phyloP scores from a whole-genome alignment of 2,888 invertebrate genomes.

The Endomychus coccineus region DNA sequence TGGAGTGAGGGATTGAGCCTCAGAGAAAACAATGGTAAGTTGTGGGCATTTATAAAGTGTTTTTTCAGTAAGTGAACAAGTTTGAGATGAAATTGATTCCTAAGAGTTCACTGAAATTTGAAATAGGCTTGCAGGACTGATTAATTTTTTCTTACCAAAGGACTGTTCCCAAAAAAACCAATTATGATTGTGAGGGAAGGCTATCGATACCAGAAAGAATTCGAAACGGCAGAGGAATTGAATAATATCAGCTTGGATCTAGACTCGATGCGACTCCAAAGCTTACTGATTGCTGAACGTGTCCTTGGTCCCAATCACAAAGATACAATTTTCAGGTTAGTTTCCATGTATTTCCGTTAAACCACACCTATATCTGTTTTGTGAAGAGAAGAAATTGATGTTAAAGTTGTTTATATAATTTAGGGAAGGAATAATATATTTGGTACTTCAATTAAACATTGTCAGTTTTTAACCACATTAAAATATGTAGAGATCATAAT shows the following conservation, averaged over 20 bases:
- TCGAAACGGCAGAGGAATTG: slow-evolving; percentile 63
- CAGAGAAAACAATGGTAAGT: slow-evolving; percentile 41
- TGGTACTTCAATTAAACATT: too few relatives aligned
- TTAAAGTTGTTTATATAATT: too few relatives aligned
- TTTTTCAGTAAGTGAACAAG: too few relatives aligned
- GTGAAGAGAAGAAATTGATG: too few relatives aligned
- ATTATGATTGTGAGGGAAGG: slow-evolving; percentile 51
- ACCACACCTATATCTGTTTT: background rate
- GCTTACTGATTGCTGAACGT: slow-evolving; percentile 79
- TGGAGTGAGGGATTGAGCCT: slow-evolving; percentile 77
- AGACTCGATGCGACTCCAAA: slow-evolving; percentile 80
- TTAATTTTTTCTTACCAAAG: too few relatives aligned
- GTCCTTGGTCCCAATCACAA: slow-evolving; percentile 80
- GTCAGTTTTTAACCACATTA: too few relatives aligned
- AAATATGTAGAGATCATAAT: too few relatives aligned
- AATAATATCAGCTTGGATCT: slow-evolving; percentile 67
- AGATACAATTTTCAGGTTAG: slow-evolving; percentile 65
- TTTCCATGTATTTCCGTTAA: background rate
- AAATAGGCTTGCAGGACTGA: too few relatives aligned
- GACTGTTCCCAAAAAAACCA: slow-evolving; percentile 45
- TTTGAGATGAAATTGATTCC: too few relatives aligned
- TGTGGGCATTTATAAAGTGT: too few relatives aligned
- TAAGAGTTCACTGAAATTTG: too few relatives aligned
- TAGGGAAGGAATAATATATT: too few relatives aligned
- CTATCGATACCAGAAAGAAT: slow-evolving; percentile 66